These are phyloP conservation scores for Phalera bucephala DNA, from an alignment of 2,888 invertebrate species.

Conservation along the genomic window DNA sequence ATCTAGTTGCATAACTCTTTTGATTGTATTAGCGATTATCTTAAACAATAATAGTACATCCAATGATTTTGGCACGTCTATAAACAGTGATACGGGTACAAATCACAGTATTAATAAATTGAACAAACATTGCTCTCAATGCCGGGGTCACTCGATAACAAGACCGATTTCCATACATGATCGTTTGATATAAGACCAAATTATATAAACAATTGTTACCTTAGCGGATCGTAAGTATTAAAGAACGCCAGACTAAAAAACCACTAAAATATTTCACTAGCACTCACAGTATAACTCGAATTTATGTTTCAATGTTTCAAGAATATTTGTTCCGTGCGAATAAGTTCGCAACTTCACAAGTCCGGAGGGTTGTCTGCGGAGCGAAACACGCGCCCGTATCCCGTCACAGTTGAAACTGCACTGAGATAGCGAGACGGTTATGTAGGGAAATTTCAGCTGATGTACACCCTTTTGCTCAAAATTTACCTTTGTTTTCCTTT, in stretches of 20 bases:
- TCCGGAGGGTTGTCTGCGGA: slow-evolving; percentile 18
- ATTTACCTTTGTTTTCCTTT: slow-evolving; percentile 14
- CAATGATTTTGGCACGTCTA: slow-evolving; percentile 39
- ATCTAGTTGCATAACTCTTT: slow-evolving; percentile 10
- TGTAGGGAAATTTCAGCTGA: slow-evolving; percentile 29
- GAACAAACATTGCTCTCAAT: slow-evolving; percentile 53
- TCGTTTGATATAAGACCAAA: slow-evolving; percentile 22
- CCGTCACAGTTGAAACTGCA: slow-evolving; percentile 42
- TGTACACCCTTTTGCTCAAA: slow-evolving; percentile 23
- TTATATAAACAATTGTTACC: slow-evolving; percentile 28
- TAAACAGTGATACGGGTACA: slow-evolving; percentile 34
- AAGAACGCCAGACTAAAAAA: slow-evolving; percentile 4
- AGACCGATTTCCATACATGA: slow-evolving; percentile 41
- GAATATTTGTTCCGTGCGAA: slow-evolving; percentile 9
- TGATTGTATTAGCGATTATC: slow-evolving; percentile 16
- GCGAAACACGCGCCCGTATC: slow-evolving; percentile 40
- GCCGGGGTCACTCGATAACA: slow-evolving; percentile 60
- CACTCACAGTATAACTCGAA: slow-evolving; percentile 22
- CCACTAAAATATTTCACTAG: slow-evolving; percentile 16
- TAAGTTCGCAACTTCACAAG: slow-evolving; percentile 36
- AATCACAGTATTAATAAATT: slow-evolving; percentile 52
- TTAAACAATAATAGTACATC: slow-evolving; percentile 7
- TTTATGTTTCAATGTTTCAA: slow-evolving; percentile 9
- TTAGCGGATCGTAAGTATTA: slow-evolving; percentile 9
- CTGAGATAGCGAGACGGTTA: slow-evolving; percentile 40